phyloP scores from a whole-genome alignment of 2,113 vertebrate species.

The Callipepla californica region DNA sequence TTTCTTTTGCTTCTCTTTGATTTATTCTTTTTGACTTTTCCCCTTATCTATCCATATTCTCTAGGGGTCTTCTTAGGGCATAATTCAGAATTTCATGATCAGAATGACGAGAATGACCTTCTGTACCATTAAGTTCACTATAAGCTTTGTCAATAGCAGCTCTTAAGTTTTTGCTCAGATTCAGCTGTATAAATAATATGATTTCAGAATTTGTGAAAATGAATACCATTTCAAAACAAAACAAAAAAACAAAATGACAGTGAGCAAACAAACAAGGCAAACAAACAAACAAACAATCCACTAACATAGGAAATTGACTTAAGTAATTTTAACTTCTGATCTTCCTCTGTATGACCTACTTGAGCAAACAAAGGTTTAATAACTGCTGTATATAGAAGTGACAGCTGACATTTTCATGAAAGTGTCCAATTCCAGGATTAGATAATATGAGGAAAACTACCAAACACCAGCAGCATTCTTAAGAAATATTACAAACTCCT shows the following conservation, averaged over 20 bases:
- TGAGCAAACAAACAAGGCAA: no score
- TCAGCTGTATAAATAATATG: background rate
- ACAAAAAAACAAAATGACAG: background rate
- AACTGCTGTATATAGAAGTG: background rate
- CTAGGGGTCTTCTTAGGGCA: slow-evolving; percentile 23
- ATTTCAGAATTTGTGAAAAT: background rate
- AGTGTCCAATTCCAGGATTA: background rate
- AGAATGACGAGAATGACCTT: slow-evolving; percentile 54
- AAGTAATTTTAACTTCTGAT: background rate
- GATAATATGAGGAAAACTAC: background rate
- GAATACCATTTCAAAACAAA: background rate
- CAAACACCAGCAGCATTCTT: background rate
- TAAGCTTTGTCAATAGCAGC: slow-evolving; percentile 27
- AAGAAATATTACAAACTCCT: background rate
- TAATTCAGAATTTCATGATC: slow-evolving; percentile 47
- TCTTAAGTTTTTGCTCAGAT: background rate
- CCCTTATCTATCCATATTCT: slow-evolving; percentile 16
- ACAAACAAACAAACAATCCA: background rate
- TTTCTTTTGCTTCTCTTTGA: slow-evolving; percentile 47
- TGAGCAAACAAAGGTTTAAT: background rate
- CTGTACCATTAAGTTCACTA: slow-evolving; percentile 7
- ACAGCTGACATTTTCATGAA: background rate
- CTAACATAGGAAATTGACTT: background rate
- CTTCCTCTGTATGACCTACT: background rate
- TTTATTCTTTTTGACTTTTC: slow-evolving; percentile 64